Evolutionary conservation across 2,113 vertebrate species (phyloP).

Genomic region (Coptodon bakossiorum): DNA sequence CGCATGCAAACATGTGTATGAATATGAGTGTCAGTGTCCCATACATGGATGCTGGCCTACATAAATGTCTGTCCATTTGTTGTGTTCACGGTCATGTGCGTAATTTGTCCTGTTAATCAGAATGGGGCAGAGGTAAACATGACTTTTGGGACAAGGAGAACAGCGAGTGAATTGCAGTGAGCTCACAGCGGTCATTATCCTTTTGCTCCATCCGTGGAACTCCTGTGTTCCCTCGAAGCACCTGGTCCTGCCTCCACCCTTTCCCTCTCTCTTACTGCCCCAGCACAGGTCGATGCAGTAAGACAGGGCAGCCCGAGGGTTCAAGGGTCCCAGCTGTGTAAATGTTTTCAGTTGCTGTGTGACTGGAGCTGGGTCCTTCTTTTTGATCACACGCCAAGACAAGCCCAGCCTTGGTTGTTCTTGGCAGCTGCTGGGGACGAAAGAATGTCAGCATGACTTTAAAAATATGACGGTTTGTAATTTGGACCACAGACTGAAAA

Average conservation of each 20-base stretch:
- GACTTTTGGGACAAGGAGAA: slow-evolving; percentile 27
- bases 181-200: slow-evolving; percentile 46
- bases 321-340: slow-evolving; percentile 94
- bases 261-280: background rate
- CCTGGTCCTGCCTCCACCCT: slow-evolving; percentile 33
- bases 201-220: slow-evolving; percentile 49
- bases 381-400: slow-evolving; percentile 92
- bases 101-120: slow-evolving; percentile 3
- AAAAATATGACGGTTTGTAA: slow-evolving; percentile 90
- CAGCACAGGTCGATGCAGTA: slow-evolving; percentile 39
- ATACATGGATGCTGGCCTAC: background rate
- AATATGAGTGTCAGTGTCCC: background rate
- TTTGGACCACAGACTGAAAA: slow-evolving; percentile 85
- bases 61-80: background rate
- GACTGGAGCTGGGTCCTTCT: slow-evolving; percentile 79
- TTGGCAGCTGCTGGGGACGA: slow-evolving; percentile 84
- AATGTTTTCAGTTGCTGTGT: slow-evolving; percentile 97
- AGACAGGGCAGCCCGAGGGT: slow-evolving; percentile 76
- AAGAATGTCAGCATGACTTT: slow-evolving; percentile 97
- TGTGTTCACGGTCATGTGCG: background rate
- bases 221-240: slow-evolving; percentile 50
- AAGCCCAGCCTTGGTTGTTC: slow-evolving; percentile 88
- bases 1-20: background rate
- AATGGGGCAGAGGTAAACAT: slow-evolving; percentile 9
- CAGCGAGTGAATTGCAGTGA: slow-evolving; percentile 25